Conservation (phyloP, 2,888 invertebrate genomes). For the Agrenia bidenticulata region DNA sequence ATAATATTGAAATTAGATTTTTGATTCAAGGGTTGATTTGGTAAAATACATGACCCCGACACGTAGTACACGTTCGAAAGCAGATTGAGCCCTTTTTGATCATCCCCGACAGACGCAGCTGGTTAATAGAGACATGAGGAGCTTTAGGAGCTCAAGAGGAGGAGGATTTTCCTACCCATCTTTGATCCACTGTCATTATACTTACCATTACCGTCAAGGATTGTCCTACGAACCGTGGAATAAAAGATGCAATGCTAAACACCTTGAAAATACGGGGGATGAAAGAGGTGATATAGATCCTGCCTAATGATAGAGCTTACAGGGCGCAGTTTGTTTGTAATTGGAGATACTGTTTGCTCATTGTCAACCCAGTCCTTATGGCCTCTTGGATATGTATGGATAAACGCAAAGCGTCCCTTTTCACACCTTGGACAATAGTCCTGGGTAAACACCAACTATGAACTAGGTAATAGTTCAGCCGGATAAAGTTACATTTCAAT, state of each 20-base stretch:
- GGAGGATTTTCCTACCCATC: slow-evolving; percentile 3
- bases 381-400: too few relatives aligned
- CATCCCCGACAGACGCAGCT: not conserved
- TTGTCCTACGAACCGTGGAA: too few relatives aligned
- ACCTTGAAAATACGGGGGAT: not conserved
- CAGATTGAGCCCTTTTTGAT: too few relatives aligned
- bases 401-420: slow-evolving; percentile 7
- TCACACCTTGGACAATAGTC: slow-evolving; percentile 2
- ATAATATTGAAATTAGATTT: too few relatives aligned
- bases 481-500: slow-evolving; percentile 12
- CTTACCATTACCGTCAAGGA: not conserved
- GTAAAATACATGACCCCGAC: too few relatives aligned
- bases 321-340: slow-evolving; percentile 49
- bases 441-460: not conserved
- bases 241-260: slow-evolving; percentile 3
- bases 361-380: slow-evolving; percentile 17
- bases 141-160: not conserved
- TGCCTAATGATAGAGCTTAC: slow-evolving; percentile 37
- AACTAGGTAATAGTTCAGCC: not conserved
- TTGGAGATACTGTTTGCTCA: slow-evolving; percentile 46
- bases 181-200: slow-evolving; percentile 6
- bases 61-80: too few relatives aligned
- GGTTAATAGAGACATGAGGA: slow-evolving; percentile 9
- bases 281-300: slow-evolving; percentile 31
- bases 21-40: too few relatives aligned